Evolutionary conservation across 2,888 invertebrate genomes (phyloP).

Genomic region (Lissonota sp.): DNA sequence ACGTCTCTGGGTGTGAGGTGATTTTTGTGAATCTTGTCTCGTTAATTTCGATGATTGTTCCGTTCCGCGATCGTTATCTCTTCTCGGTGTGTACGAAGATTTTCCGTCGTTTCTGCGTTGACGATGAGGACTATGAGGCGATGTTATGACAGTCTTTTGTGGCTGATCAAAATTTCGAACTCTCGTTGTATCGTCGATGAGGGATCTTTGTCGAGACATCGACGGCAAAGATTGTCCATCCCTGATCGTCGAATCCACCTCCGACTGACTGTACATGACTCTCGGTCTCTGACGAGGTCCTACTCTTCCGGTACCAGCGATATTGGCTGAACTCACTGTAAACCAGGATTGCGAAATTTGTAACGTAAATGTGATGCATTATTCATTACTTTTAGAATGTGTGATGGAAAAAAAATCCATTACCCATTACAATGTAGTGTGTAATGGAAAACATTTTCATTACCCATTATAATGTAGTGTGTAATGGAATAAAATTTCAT

Average conservation of each 20-base stretch:
- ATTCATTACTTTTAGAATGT: no score
- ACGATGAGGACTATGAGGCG: slow-evolving; percentile 71
- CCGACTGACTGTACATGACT: slow-evolving; percentile 78
- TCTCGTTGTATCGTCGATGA: slow-evolving; percentile 74
- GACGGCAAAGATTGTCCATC: slow-evolving; percentile 32
- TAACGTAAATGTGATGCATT: no score
- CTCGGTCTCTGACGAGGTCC: slow-evolving; percentile 82
- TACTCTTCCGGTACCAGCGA: slow-evolving; percentile 83
- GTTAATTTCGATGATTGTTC: background rate
- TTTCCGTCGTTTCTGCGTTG: slow-evolving; percentile 71
- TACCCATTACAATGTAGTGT: no score
- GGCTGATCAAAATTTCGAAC: slow-evolving; percentile 65
- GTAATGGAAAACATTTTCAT: no score
- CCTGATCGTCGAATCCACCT: slow-evolving; percentile 68
- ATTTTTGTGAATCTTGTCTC: slow-evolving; percentile 65
- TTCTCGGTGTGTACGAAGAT: slow-evolving; percentile 66
- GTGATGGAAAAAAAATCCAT: no score
- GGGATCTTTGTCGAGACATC: slow-evolving; percentile 71
- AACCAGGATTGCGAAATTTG: slow-evolving; percentile 32
- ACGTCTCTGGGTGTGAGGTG: slow-evolving; percentile 67
- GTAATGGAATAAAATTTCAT: no score
- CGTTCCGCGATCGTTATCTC: slow-evolving; percentile 53
- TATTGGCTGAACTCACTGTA: slow-evolving; percentile 81
- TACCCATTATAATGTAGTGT: no score
- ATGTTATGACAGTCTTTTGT: slow-evolving; percentile 63